Base-by-base conservation (phyloP, 2,113 vertebrate genomes). In the Saguinus midas region DNA sequence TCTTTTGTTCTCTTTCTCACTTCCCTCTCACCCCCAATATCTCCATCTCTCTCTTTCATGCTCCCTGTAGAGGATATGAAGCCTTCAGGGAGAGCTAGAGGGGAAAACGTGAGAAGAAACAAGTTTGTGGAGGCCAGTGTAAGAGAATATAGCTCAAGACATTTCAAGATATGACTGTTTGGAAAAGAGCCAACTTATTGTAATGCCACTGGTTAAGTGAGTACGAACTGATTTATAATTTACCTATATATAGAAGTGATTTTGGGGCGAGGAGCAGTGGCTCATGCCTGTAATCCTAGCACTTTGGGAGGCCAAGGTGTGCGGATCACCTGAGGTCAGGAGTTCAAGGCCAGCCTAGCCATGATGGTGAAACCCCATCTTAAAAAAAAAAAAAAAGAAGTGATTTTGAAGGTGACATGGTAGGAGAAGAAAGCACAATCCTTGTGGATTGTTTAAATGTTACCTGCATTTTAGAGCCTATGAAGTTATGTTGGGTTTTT, bases 401-500 rank as follows among this genome's bases (percentile, higher is more conserved):
- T 93, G 57, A 91, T 91, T 96, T 91, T 93, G 55, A 94, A 95
- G 70, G 48, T 92, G 81, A 85, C 8, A 27, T 76, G 5, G 25
- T 17, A 70, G 45, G 48, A 7, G 35, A 20, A 82, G 48, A 50
- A 29, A 55, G 55, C 23, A 16, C 27, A 84, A 57, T 45, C 9
- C 45, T 72, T 72, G 17, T 72, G n/a, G 58, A 43, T 83, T 94
- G 55, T 82, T 95, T 79, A 83, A 91, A 88, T 66, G 75, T 73
- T 43, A 52, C 57, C n/a, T 94, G 11, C 20, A 64, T 91, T 86
- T 83, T 76, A 95, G 52, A 96, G 35, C 55, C 55, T 80, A 45
- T 76, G 35, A 84, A 70, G 66, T 76, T 70, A 85, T 76, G 58
- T 29, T 82, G 20, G 64, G 70, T 79, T 94, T 96, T 50, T 66